These are phyloP conservation scores for Unio pictorum DNA, from an alignment of 2,888 invertebrate genomes.

Conservation along the genomic window DNA sequence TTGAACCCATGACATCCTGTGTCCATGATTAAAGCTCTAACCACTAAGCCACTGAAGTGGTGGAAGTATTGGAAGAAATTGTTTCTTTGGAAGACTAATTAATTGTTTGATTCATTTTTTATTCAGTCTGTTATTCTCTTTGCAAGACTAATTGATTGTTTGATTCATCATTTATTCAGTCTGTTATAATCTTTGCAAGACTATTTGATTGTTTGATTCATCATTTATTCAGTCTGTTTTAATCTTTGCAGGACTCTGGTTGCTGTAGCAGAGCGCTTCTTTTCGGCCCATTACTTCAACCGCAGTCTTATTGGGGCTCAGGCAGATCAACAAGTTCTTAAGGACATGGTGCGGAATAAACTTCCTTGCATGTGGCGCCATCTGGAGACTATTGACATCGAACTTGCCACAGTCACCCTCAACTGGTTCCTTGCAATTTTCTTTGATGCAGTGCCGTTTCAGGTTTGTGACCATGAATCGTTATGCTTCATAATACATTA, in stretches of 20 bases:
- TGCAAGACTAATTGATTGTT: too few species aligned
- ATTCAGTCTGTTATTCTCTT: too few species aligned
- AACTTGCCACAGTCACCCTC: conserved; percentile 74
- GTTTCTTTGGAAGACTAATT: too few species aligned
- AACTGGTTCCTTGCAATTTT: conserved; percentile 76
- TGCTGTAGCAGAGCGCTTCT: conserved; percentile 74
- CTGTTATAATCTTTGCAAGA: too few species aligned
- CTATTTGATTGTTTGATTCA: not conserved
- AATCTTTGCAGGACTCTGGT: conserved; percentile 71
- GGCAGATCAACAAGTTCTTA: conserved; percentile 74
- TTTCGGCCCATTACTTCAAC: conserved; percentile 74
- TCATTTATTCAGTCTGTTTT: conserved; percentile 1
- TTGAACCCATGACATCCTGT: too few species aligned
- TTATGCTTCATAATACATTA: not conserved
- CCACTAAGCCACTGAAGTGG: too few species aligned
- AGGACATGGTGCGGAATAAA: conserved; percentile 72
- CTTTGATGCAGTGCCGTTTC: conserved; percentile 75
- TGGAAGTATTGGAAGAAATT: too few species aligned
- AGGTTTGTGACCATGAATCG: conserved; percentile 63
- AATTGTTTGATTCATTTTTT: too few species aligned
- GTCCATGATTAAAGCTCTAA: too few species aligned
- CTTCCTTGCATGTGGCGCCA: conserved; percentile 72
- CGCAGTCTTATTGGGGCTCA: conserved; percentile 74
- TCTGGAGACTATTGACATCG: conserved; percentile 73
- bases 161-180: too few species aligned